Evolutionary conservation across 2,113 vertebrate species (phyloP), one percentile per base, ranked within the genome.

Genomic region (Glareola pratincola): DNA sequence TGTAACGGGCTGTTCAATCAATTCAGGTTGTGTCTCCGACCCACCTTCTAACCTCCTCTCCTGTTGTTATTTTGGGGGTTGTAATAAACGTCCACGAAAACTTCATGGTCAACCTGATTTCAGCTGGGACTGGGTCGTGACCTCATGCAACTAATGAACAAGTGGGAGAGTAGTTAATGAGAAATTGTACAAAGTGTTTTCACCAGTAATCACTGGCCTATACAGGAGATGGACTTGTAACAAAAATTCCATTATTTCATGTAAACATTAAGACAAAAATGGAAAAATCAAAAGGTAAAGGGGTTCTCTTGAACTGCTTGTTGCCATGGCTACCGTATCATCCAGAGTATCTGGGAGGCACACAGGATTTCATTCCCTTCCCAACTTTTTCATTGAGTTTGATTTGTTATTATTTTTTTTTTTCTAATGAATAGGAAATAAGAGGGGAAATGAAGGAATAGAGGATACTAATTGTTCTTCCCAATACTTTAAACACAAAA

Each of bases 211-310:
- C 66, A 63, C 39, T 59, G 89, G 23, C 47, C 60, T 76, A 7
- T n/a, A n/a, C 14, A 39, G 45, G 47, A 91, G 47, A 16, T 12
- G 24, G 60, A 59, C 63, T 77, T 30, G 78, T 26, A 74, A 45
- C 18, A 53, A 57, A 83, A 75, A 74, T 54, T 59, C 56, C 39
- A 39, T 71, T 90, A 66, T 73, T 88, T 64, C 72, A 39, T 57
- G 84, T 88, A 94, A 95, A 93, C 66, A 71, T 81, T 78, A 76
- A 67, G 80, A 53, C 45, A 91, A 73, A 92, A 88, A 77, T 84
- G 63, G 75, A 94, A 95, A 95, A 97, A 96, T 36, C 89, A 94
- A 95, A 95, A 97, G 83, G 95, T 95, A 91, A 90, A 96, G 39
- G 86, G 94, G 54, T 91, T 97, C 74, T 90, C 64, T 92, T 81